Evolutionary conservation across 2,888 invertebrate species (phyloP), one percentile per base, ranked within the genome.

Genomic region (Acleris laterana): DNA sequence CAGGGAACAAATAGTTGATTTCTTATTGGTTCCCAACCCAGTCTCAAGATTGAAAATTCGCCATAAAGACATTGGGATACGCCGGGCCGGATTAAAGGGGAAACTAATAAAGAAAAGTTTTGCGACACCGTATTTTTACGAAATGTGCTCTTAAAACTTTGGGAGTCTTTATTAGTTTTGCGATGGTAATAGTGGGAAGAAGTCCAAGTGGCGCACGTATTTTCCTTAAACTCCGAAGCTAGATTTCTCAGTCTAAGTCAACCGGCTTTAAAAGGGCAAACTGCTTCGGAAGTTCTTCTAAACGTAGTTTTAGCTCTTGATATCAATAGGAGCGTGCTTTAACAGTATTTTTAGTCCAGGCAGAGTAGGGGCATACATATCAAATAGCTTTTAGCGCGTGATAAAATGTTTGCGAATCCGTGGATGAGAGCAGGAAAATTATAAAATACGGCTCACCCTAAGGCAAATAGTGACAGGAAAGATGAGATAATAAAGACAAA

Each of bases 31-130:
- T 90, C 87, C 88, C 85, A 46, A 82, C 88, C 89, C 89, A 90
- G 90, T 84, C 87, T 87, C 88, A 90, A 66, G 91, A 90, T 93
- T 91, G 91, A 93, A 93, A 91, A 90, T 90, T 90, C 87, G 87
- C 91, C 90, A 90, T 93, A 91, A 93, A 91, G 90, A 93, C 91
- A 93, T 92, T 91, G 90, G 85, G 85, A 90, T 89, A 91, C 92
- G 91, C 89, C 89, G 86, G 87, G 85, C 79, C 80, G 89, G 90
- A 91, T 91, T 91, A 92, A 92, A 90, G 88, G 90, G 90, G 85
- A 87, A 90, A 90, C 90, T 93, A 92, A 93, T 93, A 92, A 93
- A 90, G 92, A 90, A 92, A 93, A 93, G 87, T 93, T 92, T 85
- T 87, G 89, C 90, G 89, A 92, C 91, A 90, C 90, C 90, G 90